Percentiles rank a stretch among this genome's conserved stretches.
These are phyloP conservation scores for Addax nasomaculatus DNA, from an alignment of 2,113 vertebrate species.

Conservation along the genomic window DNA sequence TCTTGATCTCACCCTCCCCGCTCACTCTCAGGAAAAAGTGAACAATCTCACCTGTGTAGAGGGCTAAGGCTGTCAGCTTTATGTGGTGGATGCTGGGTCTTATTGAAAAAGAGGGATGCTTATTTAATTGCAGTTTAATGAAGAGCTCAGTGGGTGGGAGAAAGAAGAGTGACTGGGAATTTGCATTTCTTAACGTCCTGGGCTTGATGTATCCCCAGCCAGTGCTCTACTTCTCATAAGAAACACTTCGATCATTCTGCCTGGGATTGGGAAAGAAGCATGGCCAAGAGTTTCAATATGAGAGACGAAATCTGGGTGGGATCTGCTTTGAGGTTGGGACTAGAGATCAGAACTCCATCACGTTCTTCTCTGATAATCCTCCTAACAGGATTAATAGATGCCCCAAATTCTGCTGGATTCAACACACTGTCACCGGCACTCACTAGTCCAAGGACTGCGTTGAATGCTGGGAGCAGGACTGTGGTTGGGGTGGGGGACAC, in stretches of 20 bases:
- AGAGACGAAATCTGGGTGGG: neutral
- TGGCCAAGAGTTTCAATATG: neutral
- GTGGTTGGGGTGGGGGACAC: neutral
- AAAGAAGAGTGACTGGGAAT: neutral
- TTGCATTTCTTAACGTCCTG: neutral
- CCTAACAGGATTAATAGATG: neutral
- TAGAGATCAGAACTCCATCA: neutral
- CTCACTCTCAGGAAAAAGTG: neutral
- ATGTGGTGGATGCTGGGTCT: neutral
- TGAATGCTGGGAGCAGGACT: neutral
- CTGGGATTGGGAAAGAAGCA: neutral
- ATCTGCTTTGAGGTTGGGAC: neutral
- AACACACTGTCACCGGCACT: neutral
- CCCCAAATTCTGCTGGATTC: neutral
- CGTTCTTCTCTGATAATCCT: neutral
- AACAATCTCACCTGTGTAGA: neutral
- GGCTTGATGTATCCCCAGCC: neutral
- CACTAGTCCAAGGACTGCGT: neutral
- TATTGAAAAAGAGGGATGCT: neutral
- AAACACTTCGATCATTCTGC: neutral
- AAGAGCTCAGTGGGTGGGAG: neutral
- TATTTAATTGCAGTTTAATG: neutral
- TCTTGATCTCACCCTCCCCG: neutral
- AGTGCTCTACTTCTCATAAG: neutral
- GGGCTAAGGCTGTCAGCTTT: neutral